A percentile compares a stretch with the other conserved stretches of the same genome.
Evolutionary conservation across 2,888 invertebrate genomes (phyloP).

Genomic region (Isotomurus palustris): DNA sequence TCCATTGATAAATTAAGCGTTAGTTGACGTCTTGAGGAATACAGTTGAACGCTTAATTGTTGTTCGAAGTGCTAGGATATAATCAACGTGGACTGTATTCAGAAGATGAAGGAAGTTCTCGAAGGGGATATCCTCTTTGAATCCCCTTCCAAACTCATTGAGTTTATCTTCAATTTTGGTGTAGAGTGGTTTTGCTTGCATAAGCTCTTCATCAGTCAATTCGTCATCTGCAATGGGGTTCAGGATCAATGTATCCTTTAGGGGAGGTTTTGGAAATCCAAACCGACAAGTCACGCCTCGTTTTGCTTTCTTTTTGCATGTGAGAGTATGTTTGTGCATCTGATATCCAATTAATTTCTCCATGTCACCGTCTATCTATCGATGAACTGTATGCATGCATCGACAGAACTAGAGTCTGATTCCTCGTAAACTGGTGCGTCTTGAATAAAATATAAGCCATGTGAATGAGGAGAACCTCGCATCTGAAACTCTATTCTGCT

Average conservation of each 20-base stretch:
- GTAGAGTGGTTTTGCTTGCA: neutral
- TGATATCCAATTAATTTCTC: conserved; percentile 15
- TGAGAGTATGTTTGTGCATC: conserved; percentile 17
- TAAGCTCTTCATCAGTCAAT: neutral
- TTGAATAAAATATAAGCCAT: conserved; percentile 17
- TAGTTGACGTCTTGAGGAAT: conserved; percentile 37
- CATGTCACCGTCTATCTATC: conserved; percentile 1
- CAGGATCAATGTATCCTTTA: conserved; percentile 1
- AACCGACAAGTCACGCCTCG: conserved; percentile 1
- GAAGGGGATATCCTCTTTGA: neutral
- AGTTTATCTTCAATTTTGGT: neutral
- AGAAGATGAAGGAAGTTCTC: neutral
- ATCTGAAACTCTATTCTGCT: conserved; percentile 7
- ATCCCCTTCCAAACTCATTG: neutral
- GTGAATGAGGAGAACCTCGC: conserved; percentile 15
- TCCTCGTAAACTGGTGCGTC: conserved; percentile 9
- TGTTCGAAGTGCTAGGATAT: neutral
- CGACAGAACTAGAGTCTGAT: neutral
- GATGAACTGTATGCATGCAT: too few species aligned
- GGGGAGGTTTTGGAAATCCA: conserved; percentile 11
- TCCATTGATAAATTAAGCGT: conserved; percentile 42
- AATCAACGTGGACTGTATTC: neutral
- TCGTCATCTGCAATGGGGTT: neutral
- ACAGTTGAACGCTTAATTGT: conserved; percentile 16
- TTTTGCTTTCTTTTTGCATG: conserved; percentile 8